These are phyloP conservation scores for Acheta domesticus DNA, from an alignment of 2,888 invertebrate genomes.

Conservation along the genomic window DNA sequence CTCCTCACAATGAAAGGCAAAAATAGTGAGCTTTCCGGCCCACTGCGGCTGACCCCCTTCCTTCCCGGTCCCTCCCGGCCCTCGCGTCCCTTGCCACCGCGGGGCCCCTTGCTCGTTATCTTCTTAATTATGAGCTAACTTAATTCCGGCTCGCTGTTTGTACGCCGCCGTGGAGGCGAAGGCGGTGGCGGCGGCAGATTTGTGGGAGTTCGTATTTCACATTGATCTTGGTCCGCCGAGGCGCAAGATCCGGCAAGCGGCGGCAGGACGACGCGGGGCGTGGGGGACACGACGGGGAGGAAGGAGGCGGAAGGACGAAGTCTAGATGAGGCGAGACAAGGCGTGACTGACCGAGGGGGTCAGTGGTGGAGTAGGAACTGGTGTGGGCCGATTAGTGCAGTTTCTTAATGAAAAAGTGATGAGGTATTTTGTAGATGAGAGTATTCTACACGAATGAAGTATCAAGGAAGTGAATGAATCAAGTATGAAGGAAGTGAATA, in stretches of 20 bases:
- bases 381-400: too few relatives aligned
- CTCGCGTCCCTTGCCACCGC: background rate
- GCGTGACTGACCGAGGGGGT: background rate
- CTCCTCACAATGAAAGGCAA: too few relatives aligned
- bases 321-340: background rate
- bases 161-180: background rate
- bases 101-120: constrained; percentile 28
- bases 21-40: too few relatives aligned
- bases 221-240: constrained; percentile 26
- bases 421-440: too few relatives aligned
- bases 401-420: too few relatives aligned
- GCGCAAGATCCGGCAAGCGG: background rate
- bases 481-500: too few relatives aligned
- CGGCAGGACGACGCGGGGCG: background rate
- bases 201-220: constrained; percentile 31
- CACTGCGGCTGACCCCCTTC: too few relatives aligned
- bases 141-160: constrained; percentile 31
- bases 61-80: too few relatives aligned
- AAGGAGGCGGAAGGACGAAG: background rate
- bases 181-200: constrained; percentile 9
- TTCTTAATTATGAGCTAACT: constrained; percentile 34
- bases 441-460: too few relatives aligned
- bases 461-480: too few relatives aligned
- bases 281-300: background rate
- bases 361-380: too few relatives aligned